These are phyloP conservation scores for Isotomurus palustris DNA, from an alignment of 2,888 invertebrate species.

Conservation along the genomic window DNA sequence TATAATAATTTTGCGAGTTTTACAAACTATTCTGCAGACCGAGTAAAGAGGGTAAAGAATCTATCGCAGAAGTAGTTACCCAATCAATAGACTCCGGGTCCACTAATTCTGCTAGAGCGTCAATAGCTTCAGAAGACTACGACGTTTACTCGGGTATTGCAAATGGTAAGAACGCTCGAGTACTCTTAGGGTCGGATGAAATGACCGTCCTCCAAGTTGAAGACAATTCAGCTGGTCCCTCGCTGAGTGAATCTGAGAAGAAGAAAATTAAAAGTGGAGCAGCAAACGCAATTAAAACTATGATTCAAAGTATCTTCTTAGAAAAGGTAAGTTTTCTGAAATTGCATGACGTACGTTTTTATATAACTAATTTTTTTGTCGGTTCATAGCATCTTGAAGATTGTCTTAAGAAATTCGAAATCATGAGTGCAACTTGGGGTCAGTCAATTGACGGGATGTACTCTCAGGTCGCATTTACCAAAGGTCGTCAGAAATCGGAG, in stretches of 20 bases:
- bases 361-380: background rate
- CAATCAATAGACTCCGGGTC: background rate
- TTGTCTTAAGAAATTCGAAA: conserved; percentile 19
- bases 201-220: conserved; percentile 3
- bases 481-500: conserved; percentile 18
- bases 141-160: conserved; percentile 1
- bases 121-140: background rate
- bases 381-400: conserved; percentile 35
- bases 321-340: conserved; percentile 23
- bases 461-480: conserved; percentile 30
- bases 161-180: conserved; percentile 2
- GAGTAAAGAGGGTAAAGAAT: too few species aligned
- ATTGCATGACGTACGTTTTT: background rate
- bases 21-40: too few species aligned
- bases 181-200: conserved; percentile 14
- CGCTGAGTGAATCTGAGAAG: background rate
- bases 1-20: too few species aligned
- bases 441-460: conserved; percentile 26
- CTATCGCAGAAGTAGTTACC: background rate
- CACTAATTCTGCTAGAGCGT: background rate
- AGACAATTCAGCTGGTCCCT: background rate
- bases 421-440: conserved; percentile 26
- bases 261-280: conserved; percentile 4
- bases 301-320: conserved; percentile 20
- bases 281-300: conserved; percentile 1